Evolutionary conservation across 2,888 invertebrate species (phyloP), one percentile per base, ranked within the genome.

Genomic region (Habroteleia sp.): DNA sequence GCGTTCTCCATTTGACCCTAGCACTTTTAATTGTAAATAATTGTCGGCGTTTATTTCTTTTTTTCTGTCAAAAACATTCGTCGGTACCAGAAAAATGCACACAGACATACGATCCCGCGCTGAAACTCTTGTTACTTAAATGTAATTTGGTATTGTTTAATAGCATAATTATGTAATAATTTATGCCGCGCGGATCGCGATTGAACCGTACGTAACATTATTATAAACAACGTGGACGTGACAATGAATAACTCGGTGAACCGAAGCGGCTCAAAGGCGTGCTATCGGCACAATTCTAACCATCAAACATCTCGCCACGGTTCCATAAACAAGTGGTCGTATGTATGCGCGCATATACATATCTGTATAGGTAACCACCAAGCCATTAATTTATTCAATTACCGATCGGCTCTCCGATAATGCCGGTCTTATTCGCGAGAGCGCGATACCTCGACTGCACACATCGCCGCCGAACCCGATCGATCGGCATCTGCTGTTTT

Each of bases 331-430:
- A 54, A 50, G 65, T 35, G 44, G 23, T 31, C 27, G 2, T 1
- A 14, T 23, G 31, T 39, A 16, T 33, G 16, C 33, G 13, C 27
- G 31, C 10, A 29, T 20, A 17, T 14, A 41, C 27, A 23, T 48
- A 33, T 48, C 62, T 37, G 6, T 25, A 8, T 25, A 35, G 13
- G 37, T 7, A 31, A 14, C 52, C 48, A 39, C 48, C 10, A 54
- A 60, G 66, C 62, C 74, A 63, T 56, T 74, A 68, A 74, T 69
- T 74, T 74, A 74, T 63, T 74, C 74, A 74, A 74, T 74, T 74
- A 74, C 68, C 74, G 74, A 74, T 74, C 58, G 68, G 17, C 50
- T 69, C 58, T 48, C 68, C 52, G 74, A 74, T 74, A 74, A 42
- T 35, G 23, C 42, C 42, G 17, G 25, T 50, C 50, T 73, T 52